Evolutionary conservation across 1,140 invertebrate species (phyloP).

Genomic region (Drosophila funebris): DNA sequence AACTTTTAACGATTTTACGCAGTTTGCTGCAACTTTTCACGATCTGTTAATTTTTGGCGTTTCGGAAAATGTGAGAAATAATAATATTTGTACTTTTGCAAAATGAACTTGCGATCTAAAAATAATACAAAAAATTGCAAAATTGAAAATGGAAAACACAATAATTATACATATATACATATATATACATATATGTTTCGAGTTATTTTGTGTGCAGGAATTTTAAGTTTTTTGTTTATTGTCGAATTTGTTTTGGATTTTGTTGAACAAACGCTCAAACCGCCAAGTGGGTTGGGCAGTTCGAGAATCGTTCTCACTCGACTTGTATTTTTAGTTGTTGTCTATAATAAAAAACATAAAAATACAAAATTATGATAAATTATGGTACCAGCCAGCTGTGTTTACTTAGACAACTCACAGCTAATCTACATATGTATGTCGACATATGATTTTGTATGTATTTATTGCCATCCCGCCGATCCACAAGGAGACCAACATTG

Average conservation of each 20-base stretch:
- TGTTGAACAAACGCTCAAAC: too few species aligned
- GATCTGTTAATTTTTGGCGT: conserved; percentile 47
- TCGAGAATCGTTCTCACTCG: not conserved
- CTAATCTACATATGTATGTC: not conserved
- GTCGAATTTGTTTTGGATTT: conserved; percentile 8
- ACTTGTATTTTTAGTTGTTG: conserved; percentile 34
- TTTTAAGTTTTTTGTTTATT: conserved; percentile 49
- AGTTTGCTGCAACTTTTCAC: conserved; percentile 57
- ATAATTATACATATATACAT: conserved; percentile 5
- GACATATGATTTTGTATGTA: not conserved
- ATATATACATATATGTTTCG: conserved; percentile 3
- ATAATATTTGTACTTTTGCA: conserved; percentile 25
- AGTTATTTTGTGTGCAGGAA: conserved; percentile 39
- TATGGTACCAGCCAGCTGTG: conserved; percentile 43
- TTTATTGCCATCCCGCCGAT: not conserved
- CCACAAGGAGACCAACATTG: conserved; percentile 10
- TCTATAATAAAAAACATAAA: conserved; percentile 51
- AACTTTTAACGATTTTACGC: conserved; percentile 43
- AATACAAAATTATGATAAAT: conserved; percentile 54
- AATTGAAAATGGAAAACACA: conserved; percentile 7
- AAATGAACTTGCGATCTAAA: conserved; percentile 47
- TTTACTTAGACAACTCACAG: conserved; percentile 27
- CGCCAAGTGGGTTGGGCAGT: too few species aligned
- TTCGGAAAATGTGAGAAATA: conserved; percentile 10
- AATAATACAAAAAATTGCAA: conserved; percentile 28